Evolutionary conservation across 2,888 invertebrate genomes (phyloP).

Genomic region (Creontiades dilutus): DNA sequence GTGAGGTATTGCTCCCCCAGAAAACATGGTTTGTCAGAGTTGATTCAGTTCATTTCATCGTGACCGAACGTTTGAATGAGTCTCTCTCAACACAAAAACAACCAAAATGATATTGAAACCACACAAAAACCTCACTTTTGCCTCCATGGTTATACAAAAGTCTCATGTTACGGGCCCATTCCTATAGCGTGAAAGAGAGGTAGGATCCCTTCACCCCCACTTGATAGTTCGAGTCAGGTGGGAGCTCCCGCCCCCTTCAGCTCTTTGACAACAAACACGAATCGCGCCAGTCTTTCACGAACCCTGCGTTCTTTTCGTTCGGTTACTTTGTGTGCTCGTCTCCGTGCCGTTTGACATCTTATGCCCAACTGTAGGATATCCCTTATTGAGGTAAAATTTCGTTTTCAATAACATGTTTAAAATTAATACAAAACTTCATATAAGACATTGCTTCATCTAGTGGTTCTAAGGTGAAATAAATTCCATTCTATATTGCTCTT

Average conservation of each 20-base stretch:
- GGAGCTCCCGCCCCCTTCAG: conserved; percentile 26
- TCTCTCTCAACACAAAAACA: not conserved
- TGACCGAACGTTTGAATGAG: not conserved
- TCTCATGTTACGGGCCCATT: conserved; percentile 6
- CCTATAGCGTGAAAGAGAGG: not conserved
- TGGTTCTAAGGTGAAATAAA: too few relatives aligned
- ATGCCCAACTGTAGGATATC: not conserved
- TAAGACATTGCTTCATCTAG: too few relatives aligned
- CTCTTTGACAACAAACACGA: conserved; percentile 33
- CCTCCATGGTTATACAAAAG: not conserved
- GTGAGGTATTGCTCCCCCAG: too few relatives aligned
- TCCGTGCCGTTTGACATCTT: not conserved
- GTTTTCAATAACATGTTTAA: too few relatives aligned
- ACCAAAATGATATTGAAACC: not conserved
- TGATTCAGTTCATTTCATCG: not conserved
- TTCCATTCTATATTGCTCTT: too few relatives aligned
- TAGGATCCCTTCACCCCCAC: conserved; percentile 26
- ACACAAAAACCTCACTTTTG: not conserved
- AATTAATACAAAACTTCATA: too few relatives aligned
- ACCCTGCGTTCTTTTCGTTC: not conserved
- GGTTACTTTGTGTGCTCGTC: not conserved
- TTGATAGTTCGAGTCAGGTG: not conserved
- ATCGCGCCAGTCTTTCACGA: conserved; percentile 49
- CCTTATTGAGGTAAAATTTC: not conserved
- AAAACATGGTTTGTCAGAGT: not conserved